Evolutionary conservation across 2,888 invertebrate genomes (phyloP).

Genomic region (Homarus gammarus): DNA sequence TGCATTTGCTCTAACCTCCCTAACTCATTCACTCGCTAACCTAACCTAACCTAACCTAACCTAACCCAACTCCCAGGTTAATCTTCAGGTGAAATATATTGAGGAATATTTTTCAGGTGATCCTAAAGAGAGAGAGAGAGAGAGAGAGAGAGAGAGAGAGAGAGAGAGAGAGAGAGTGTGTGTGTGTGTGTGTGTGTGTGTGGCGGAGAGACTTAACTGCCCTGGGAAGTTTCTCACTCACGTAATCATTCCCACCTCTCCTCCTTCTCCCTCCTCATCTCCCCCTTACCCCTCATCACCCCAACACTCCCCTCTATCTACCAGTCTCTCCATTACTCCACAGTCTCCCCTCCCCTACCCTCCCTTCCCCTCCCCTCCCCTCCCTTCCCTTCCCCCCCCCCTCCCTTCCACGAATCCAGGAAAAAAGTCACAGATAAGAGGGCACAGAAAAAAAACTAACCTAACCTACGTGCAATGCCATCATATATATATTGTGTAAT

Average conservation of each 20-base stretch:
- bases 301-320: background rate
- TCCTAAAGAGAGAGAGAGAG: constrained; percentile 34
- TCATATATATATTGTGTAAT: too few species aligned
- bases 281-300: background rate
- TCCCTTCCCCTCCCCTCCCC: background rate
- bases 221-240: background rate
- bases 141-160: constrained; percentile 2
- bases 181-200: background rate
- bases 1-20: too few species aligned
- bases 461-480: too few species aligned
- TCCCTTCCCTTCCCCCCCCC: background rate
- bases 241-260: background rate
- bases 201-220: background rate
- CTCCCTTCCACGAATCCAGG: background rate
- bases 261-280: background rate
- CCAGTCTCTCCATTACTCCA: background rate
- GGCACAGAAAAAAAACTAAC: too few species aligned
- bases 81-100: too few species aligned
- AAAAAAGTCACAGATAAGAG: too few species aligned
- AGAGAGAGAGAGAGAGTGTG: constrained; percentile 2
- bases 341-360: background rate
- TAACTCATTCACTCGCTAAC: too few species aligned
- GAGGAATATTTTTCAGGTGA: too few species aligned
- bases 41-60: too few species aligned
- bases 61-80: too few species aligned